Evolutionary conservation across 2,888 invertebrate species (phyloP), one percentile per base, ranked within the genome.

Genomic region (Erebia palarica): DNA sequence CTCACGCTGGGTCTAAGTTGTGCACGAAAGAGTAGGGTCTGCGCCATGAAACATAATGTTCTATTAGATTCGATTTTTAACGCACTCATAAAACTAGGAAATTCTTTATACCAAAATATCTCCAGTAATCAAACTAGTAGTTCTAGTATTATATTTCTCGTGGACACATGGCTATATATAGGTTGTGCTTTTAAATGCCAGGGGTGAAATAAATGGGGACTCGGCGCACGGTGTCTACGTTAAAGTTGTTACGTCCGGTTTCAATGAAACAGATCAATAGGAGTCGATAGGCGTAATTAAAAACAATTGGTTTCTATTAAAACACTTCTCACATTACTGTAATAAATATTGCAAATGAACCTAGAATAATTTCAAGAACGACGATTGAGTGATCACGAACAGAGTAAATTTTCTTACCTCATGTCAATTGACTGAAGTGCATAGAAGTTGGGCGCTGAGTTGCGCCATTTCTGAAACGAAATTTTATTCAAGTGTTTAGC

Each of bases 1-100:
- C 92, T 93, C 86, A 93, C 92, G 86, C 83, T 71, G 91, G 90
- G 79, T 91, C 90, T 84, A 91, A 80, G 88, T 92, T 92, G 89
- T 92, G 92, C 84, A 89, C 92, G 90, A 92, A 93, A 81, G 93
- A 93, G 82, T 85, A 92, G 78, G 82, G 84, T 81, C 92, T 90
- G 90, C 90, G 85, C 86, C 89, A 89, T 89, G 86, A 80, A 88
- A 75, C 70, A 75, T 60, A 76, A 69, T 68, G 73, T 68, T 74
- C 57, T 61, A 73, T 71, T 76, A 75, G 67, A 71, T 36, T 18
- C n/a, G 49, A 27, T 58, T 27, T 58, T 58, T 7, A 11, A 53
- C 16, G 27, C 53, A 53, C 27, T 3, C n/a, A 36, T 2, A 21
- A 63, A 5, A 47, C 18, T n/a, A 21, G 18, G n/a, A 36, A 51